Conservation (phyloP, 92 coral and sea anemone genomes). For the Porites lobata region DNA sequence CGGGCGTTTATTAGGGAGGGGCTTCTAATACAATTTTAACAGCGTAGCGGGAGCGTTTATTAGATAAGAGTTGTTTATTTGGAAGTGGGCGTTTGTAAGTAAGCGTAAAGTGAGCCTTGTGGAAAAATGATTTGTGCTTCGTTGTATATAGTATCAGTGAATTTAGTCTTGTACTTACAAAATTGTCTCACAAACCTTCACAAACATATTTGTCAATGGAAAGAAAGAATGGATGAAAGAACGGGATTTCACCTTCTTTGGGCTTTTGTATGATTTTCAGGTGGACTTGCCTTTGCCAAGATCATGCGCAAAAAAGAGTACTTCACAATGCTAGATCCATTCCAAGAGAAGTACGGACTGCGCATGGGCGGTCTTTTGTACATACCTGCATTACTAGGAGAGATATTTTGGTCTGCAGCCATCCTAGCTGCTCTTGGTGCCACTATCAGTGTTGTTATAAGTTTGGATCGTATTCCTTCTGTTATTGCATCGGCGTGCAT, state of each 20-base stretch:
- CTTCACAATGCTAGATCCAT: slow-evolving; percentile 95
- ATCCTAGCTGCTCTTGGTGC: slow-evolving; percentile 97
- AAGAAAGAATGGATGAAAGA: not conserved
- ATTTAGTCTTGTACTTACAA: too few relatives aligned
- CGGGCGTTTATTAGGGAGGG: too few relatives aligned
- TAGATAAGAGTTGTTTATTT: too few relatives aligned
- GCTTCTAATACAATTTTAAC: too few relatives aligned
- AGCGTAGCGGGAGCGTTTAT: too few relatives aligned
- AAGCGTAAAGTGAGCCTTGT: too few relatives aligned
- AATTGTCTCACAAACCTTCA: too few relatives aligned
- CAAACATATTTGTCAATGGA: not conserved
- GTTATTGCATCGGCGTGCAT: slow-evolving; percentile 85
- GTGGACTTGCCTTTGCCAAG: slow-evolving; percentile 88
- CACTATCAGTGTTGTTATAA: slow-evolving; percentile 90
- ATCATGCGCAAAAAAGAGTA: slow-evolving; percentile 87
- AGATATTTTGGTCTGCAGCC: slow-evolving; percentile 95
- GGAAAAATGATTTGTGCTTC: too few relatives aligned
- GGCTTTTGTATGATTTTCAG: slow-evolving; percentile 40
- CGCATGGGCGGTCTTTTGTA: slow-evolving; percentile 93
- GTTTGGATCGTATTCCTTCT: slow-evolving; percentile 76
- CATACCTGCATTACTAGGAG: slow-evolving; percentile 94
- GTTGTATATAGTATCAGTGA: too few relatives aligned
- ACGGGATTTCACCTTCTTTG: not conserved
- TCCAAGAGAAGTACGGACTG: slow-evolving; percentile 85
- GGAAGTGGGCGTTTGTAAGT: too few relatives aligned